Base-by-base conservation (phyloP, 2,797 vertebrate genomes). In the Prunella strophiata region DNA sequence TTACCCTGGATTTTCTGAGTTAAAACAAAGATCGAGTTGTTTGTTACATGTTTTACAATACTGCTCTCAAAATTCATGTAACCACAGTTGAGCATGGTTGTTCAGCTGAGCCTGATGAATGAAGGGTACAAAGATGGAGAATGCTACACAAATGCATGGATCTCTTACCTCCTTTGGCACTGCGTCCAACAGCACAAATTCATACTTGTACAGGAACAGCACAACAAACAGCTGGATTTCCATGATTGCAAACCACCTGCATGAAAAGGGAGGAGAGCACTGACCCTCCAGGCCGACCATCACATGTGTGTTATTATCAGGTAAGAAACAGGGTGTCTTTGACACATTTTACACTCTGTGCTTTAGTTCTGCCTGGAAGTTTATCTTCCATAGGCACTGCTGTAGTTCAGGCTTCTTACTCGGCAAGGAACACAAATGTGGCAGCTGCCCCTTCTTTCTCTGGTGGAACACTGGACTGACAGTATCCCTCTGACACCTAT, bases 211-310 rank as follows among this genome's bases (percentile, higher is more conserved):
- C n/a, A 98, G 97, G 80, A 98, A 95, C 54, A 98, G 94, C 85
- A 97, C 88, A 57, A 98, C 51, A 0, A 97, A 94, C 91, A 98
- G 86, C 79, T 98, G 98, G 92, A 98, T 97, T 89, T 98, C 97
- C 97, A 98, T 97, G 81, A 98, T 86, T 4, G 98, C 98, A 79
- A 98, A 97, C 98, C 98, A 98, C 92, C 98, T 98, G 88, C 88
- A 97, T 73, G 68, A 48, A 85, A 93, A 86, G 51, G 73, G 27
- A 89, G 13, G 91, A 72, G 79, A 77, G 65, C 7, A 4, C 16
- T 30, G 13, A 22, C 40, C 15, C 0, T 72, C 51, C 88, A 89
- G 48, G 47, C 40, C 51, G 45, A 54, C 14, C 30, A 40, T 38
- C 52, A 20, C 22, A 16, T 1, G 0, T 11, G 50, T n/a, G 7